These are phyloP conservation scores for Ecdyonurus torrentis DNA, from an alignment of 2,888 invertebrate species.

Conservation along the genomic window DNA sequence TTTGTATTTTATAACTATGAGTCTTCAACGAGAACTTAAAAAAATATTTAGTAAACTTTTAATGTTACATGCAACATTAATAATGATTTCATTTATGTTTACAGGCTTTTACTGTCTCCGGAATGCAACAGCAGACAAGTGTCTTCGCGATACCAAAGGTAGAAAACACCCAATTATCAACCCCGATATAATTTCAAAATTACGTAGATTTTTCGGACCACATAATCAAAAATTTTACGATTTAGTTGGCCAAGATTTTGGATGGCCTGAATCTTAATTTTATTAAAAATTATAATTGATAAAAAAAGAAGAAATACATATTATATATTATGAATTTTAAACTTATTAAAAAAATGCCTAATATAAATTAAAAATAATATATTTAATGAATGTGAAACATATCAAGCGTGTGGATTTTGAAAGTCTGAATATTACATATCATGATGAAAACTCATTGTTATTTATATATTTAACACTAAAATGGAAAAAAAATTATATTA, in stretches of 20 bases:
- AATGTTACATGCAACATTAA: too few relatives aligned
- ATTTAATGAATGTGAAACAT: neutral
- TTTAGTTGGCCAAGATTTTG: conserved; percentile 78
- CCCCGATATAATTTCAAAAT: conserved; percentile 56
- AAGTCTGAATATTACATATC: neutral
- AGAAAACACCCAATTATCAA: conserved; percentile 75
- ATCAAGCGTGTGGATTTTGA: neutral
- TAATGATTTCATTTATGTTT: neutral
- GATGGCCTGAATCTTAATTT: conserved; percentile 60
- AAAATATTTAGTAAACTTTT: too few relatives aligned
- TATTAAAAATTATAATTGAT: too few relatives aligned
- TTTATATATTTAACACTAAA: neutral
- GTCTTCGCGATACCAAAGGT: conserved; percentile 66
- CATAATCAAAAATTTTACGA: conserved; percentile 87
- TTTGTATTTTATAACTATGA: too few relatives aligned
- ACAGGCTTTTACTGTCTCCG: conserved; percentile 71
- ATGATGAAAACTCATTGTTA: neutral
- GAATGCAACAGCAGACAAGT: conserved; percentile 43
- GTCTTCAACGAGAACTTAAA: too few relatives aligned
- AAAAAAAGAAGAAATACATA: too few relatives aligned
- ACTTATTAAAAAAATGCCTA: neutral
- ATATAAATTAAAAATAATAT: neutral
- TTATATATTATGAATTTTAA: neutral
- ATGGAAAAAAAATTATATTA: too few relatives aligned
- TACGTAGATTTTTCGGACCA: conserved; percentile 73